Percentiles rank a stretch among this genome's conserved stretches.
Conservation (phyloP, 2,797 vertebrate species). For the Urocyon cinereoargenteus region DNA sequence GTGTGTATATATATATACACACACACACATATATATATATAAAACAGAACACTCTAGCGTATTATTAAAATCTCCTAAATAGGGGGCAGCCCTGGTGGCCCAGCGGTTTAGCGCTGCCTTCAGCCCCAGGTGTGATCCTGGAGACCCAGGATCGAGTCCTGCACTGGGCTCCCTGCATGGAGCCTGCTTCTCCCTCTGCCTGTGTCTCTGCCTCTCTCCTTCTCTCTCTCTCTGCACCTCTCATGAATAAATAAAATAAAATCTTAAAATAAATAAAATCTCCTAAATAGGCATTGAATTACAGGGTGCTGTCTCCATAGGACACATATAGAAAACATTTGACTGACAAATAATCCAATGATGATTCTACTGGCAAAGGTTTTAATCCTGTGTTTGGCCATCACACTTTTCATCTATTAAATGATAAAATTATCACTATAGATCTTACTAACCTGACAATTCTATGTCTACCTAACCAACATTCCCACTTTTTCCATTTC, state of each 20-base stretch:
- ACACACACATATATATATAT: background rate
- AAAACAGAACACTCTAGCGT: background rate
- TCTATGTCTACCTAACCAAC: background rate
- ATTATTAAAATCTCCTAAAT: constrained; percentile 27
- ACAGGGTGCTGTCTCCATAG: background rate
- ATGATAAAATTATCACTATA: constrained; percentile 21
- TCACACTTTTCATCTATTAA: constrained; percentile 30
- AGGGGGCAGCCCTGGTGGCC: background rate
- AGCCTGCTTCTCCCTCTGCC: too few species aligned
- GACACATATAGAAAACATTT: background rate
- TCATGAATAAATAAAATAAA: too few species aligned
- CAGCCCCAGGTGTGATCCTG: too few species aligned
- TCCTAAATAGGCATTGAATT: constrained; percentile 48
- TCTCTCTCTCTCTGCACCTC: too few species aligned
- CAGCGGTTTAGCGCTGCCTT: too few species aligned
- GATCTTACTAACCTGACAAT: background rate
- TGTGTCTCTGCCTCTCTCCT: too few species aligned
- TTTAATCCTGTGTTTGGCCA: background rate
- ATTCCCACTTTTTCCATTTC: background rate
- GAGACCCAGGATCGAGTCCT: too few species aligned
- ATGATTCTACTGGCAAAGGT: background rate
- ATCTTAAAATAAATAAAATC: background rate
- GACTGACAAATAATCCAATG: background rate
- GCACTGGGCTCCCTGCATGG: too few species aligned
- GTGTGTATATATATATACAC: too few species aligned